These are phyloP conservation scores for Oophaga pumilio DNA, from an alignment of 2,113 vertebrate genomes.

Conservation along the genomic window DNA sequence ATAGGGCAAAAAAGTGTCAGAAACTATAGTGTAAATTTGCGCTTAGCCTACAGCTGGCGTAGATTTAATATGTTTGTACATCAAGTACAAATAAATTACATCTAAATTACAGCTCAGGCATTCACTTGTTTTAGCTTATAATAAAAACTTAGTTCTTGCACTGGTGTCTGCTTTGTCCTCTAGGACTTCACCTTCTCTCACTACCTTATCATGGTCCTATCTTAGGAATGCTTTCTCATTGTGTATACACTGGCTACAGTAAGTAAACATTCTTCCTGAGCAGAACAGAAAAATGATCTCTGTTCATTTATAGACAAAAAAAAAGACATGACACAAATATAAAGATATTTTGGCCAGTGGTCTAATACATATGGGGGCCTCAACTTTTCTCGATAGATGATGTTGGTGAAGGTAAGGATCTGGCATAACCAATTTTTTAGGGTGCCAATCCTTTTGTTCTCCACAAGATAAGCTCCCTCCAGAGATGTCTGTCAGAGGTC, in stretches of 20 bases:
- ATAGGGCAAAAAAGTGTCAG: no score
- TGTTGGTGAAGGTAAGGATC: no score
- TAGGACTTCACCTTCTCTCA: constrained; percentile 38
- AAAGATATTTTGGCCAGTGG: not conserved
- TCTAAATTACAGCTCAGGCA: not conserved
- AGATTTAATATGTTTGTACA: no score
- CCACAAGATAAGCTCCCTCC: no score
- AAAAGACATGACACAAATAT: not conserved
- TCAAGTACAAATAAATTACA: not conserved
- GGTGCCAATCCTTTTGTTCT: no score
- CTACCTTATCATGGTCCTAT: constrained; percentile 41
- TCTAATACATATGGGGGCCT: no score
- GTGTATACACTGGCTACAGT: constrained; percentile 32
- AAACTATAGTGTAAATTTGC: no score
- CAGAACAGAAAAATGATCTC: not conserved
- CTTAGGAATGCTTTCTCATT: constrained; percentile 43
- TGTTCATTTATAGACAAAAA: constrained; percentile 1
- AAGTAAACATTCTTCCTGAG: not conserved
- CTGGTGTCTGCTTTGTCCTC: constrained; percentile 18
- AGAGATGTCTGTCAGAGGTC: no score
- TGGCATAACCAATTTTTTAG: no score
- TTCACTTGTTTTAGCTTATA: not conserved
- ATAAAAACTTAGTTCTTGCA: not conserved
- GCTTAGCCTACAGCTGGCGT: no score
- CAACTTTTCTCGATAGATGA: no score